Base-by-base conservation (phyloP, 2,888 invertebrate genomes). In the Dione vanillae region DNA sequence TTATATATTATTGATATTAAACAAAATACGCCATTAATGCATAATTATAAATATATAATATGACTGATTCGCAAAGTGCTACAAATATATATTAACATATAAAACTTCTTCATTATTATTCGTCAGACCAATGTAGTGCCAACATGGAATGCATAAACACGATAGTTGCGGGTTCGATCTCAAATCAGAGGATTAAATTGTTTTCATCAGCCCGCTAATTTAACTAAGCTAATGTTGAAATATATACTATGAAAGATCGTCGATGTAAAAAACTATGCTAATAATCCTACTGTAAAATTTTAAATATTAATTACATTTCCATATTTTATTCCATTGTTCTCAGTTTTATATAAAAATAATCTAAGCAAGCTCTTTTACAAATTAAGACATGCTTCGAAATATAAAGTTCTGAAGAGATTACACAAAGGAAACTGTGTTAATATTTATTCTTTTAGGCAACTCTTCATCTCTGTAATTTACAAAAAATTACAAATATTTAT, bases 301-400 rank as follows among this genome's bases (percentile, higher is more conserved):
- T 12, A 12, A 12, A 43, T 12, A 52, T 27, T 27, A 52, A n/a
- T 52, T 27, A 52, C 27, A 52, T 40, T 19, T 40, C 19, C 12
- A 40, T 40, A 12, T 12, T 58, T 52, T 19, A 58, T 58, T 58
- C 12, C 37, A 40, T 40, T 58, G 12, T 58, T 58, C 40, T 58
- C 40, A 12, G 6, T 40, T 59, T 41, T 41, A 43, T 41, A 59
- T 12, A 12, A 59, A 58, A 41, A 59, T n/a, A 14, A 27, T 43
- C 27, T 61, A 43, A n/a, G n/a, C 59, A 61, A 61, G 59, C 59
- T 61, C 43, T 27, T 61, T 45, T 43, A 61, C 20, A 43, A 59
- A 61, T 61, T 43, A 43, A 43, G 43, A 61, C 43, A 43, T 45
- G 43, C 27, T 61, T 61, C 43, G 43, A 45, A 61, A 61, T 61